Conservation (phyloP, 2,888 invertebrate species). For the Anthophora plumipes region DNA sequence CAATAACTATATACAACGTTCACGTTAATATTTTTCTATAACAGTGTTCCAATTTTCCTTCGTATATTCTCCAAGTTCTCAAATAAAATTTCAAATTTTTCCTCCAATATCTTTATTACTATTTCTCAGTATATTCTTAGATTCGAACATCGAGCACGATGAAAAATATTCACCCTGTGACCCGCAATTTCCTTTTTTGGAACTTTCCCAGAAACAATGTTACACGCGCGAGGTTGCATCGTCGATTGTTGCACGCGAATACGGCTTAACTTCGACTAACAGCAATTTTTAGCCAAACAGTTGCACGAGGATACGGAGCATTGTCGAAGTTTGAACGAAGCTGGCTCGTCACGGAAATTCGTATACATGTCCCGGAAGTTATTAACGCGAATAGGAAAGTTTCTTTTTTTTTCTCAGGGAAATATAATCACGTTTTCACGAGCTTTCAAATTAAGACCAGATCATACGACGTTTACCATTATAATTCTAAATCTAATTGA, state of each 20-base stretch:
- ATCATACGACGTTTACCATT: not conserved
- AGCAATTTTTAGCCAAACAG: constrained; percentile 28
- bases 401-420: not conserved
- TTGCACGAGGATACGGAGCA: constrained; percentile 21
- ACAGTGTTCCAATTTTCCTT: too few species aligned
- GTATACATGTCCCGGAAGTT: constrained; percentile 27
- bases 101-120: too few species aligned
- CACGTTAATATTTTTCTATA: too few species aligned
- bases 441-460: constrained; percentile 3
- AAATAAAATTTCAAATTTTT: too few species aligned
- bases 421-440: not conserved
- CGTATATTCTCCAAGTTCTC: too few species aligned
- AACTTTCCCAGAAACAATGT: constrained; percentile 36
- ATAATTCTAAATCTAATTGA: too few species aligned
- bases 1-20: too few species aligned
- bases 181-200: constrained; percentile 27
- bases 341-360: constrained; percentile 22
- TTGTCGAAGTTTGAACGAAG: constrained; percentile 43
- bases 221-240: constrained; percentile 21
- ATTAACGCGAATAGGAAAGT: constrained; percentile 20
- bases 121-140: too few species aligned
- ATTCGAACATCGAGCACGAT: too few species aligned
- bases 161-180: not conserved
- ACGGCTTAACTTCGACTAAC: constrained; percentile 27
- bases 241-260: constrained; percentile 16